A percentile compares a stretch with the other conserved stretches of the same genome.
phyloP scores from a whole-genome alignment of 1,140 invertebrate genomes.

The Brachionus asplanchnoidis region DNA sequence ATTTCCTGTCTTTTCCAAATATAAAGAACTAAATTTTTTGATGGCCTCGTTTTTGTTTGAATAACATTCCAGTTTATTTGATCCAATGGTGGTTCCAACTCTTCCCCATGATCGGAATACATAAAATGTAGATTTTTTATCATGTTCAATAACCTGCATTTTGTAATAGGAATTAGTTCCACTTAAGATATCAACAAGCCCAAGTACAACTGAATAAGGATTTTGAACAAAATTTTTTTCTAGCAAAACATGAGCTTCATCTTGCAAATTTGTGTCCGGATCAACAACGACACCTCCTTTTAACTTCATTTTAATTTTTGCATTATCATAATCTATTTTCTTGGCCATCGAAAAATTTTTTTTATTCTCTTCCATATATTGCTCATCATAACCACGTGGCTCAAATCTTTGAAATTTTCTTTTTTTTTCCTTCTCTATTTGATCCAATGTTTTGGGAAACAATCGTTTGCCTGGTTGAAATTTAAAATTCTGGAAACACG shows the following conservation, averaged over 20 bases:
- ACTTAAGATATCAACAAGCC: slow-evolving; percentile 71
- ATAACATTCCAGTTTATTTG: slow-evolving; percentile 68
- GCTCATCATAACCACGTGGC: no score
- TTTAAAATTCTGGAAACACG: slow-evolving; percentile 47
- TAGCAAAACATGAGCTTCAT: slow-evolving; percentile 72
- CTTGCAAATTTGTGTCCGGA: slow-evolving; percentile 75
- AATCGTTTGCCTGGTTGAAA: not conserved
- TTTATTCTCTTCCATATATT: not conserved
- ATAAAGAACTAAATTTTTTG: slow-evolving; percentile 63
- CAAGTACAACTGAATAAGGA: slow-evolving; percentile 72
- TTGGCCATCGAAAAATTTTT: not conserved
- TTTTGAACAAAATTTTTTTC: slow-evolving; percentile 47
- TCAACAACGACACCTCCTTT: slow-evolving; percentile 82
- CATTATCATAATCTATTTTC: slow-evolving; percentile 43
- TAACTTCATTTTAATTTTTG: slow-evolving; percentile 62
- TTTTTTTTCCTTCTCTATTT: slow-evolving; percentile 9
- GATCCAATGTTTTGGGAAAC: not conserved
- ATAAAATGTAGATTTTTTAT: slow-evolving; percentile 67
- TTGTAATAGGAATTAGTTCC: slow-evolving; percentile 93
- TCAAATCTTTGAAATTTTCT: not conserved
- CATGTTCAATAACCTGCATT: slow-evolving; percentile 77
- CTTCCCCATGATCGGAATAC: slow-evolving; percentile 87
- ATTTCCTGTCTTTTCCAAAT: slow-evolving; percentile 80
- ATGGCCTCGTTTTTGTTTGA: slow-evolving; percentile 58
- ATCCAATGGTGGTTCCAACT: slow-evolving; percentile 83